These are phyloP conservation scores for Tenualosa ilisha DNA, from an alignment of 2,797 vertebrate genomes.

Conservation along the genomic window DNA sequence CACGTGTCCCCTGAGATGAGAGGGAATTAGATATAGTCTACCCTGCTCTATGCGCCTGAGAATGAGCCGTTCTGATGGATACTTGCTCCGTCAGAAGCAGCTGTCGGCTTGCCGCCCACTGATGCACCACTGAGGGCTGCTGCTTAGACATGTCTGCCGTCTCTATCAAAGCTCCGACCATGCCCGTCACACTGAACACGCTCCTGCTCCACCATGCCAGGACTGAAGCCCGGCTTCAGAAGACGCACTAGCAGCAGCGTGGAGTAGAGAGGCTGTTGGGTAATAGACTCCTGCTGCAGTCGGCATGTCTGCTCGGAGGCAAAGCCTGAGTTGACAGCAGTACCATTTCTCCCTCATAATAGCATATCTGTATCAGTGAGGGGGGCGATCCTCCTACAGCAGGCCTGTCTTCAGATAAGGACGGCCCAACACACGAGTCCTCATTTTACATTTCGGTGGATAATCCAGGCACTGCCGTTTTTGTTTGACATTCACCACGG, in stretches of 20 bases:
- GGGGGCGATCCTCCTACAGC: background rate
- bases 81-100: background rate
- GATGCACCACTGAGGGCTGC: background rate
- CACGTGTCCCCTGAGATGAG: background rate
- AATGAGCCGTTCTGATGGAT: background rate
- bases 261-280: background rate
- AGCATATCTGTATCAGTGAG: conserved; percentile 11
- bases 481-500: background rate
- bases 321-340: conserved; percentile 41
- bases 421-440: background rate
- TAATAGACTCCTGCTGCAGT: conserved; percentile 41
- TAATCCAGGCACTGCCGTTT: background rate
- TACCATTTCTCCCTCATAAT: conserved; percentile 12
- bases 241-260: background rate
- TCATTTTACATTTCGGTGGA: background rate
- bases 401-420: background rate
- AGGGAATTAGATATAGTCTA: background rate
- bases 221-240: conserved; percentile 24
- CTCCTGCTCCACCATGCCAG: conserved; percentile 12
- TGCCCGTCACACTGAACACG: conserved; percentile 16
- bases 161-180: conserved; percentile 8
- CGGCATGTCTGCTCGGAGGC: conserved; percentile 22
- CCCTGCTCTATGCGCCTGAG: background rate
- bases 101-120: background rate
- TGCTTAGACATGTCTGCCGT: background rate